Conservation (phyloP, 1,140 invertebrate species). For the Listronotus bonariensis region DNA sequence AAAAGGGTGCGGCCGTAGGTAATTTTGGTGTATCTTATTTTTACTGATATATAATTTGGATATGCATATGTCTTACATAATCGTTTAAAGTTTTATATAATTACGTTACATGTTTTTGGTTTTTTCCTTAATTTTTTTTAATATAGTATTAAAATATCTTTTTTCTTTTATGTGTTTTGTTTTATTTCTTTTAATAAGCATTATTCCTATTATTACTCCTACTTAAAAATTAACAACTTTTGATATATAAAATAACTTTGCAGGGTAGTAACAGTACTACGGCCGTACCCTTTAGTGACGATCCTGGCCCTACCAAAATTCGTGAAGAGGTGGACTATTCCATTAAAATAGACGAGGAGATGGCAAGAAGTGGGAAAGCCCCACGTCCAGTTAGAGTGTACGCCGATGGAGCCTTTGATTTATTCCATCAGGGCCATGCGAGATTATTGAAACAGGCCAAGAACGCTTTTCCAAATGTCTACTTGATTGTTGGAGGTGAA, state of each 20-base stretch:
- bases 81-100: too few relatives aligned
- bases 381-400: slow-evolving; percentile 86
- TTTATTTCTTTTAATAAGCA: too few relatives aligned
- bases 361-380: slow-evolving; percentile 78
- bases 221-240: too few relatives aligned
- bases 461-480: slow-evolving; percentile 95
- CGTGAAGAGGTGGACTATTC: slow-evolving; percentile 82
- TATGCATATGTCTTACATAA: too few relatives aligned
- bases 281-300: slow-evolving; percentile 88
- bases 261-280: slow-evolving; percentile 77
- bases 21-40: background rate
- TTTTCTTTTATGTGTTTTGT: too few relatives aligned
- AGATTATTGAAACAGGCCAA: slow-evolving; percentile 97
- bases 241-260: slow-evolving; percentile 50
- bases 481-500: slow-evolving; percentile 96
- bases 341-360: slow-evolving; percentile 79
- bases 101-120: too few relatives aligned
- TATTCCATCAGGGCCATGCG: slow-evolving; percentile 97
- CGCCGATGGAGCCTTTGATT: slow-evolving; percentile 97
- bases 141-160: too few relatives aligned
- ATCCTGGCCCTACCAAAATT: slow-evolving; percentile 77
- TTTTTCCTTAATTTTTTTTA: too few relatives aligned
- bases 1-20: slow-evolving; percentile 11
- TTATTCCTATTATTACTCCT: too few relatives aligned
- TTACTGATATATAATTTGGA: background rate